Evolutionary conservation across 2,888 invertebrate species (phyloP).

Genomic region (Diplazon laetatorius): DNA sequence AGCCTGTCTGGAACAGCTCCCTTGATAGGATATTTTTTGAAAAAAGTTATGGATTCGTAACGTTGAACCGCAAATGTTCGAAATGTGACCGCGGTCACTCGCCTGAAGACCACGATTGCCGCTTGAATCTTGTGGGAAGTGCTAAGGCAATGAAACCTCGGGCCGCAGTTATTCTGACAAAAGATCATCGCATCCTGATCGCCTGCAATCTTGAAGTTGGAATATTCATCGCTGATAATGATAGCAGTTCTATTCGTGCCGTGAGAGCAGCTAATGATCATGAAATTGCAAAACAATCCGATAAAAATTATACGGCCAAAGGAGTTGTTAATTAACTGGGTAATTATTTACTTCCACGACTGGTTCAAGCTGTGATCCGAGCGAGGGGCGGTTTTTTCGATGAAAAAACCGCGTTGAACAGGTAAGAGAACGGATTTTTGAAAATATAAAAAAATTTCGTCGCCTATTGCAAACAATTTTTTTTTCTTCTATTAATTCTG

Average conservation of each 20-base stretch:
- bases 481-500: no score
- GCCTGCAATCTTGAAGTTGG: constrained; percentile 63
- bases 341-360: no score
- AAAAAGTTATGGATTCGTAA: constrained; percentile 66
- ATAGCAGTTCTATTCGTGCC: constrained; percentile 66
- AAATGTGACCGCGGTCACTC: constrained; percentile 64
- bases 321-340: constrained; percentile 62
- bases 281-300: constrained; percentile 66
- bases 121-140: constrained; percentile 66
- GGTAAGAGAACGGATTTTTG: no score
- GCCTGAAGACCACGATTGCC: constrained; percentile 66
- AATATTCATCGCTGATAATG: constrained; percentile 68
- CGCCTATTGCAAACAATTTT: no score
- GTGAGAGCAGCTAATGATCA: constrained; percentile 59
- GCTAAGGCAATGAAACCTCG: constrained; percentile 69
- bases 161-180: constrained; percentile 60
- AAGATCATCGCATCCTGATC: constrained; percentile 55
- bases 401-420: no score
- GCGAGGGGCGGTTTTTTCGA: no score
- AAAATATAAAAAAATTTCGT: no score
- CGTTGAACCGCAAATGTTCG: constrained; percentile 65
- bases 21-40: constrained; percentile 63
- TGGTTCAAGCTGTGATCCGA: no score
- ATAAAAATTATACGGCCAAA: constrained; percentile 68
- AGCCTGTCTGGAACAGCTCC: constrained; percentile 65